Evolutionary conservation across 2,888 invertebrate genomes (phyloP), one percentile per base, ranked within the genome.

Genomic region (Volucella bombylans): DNA sequence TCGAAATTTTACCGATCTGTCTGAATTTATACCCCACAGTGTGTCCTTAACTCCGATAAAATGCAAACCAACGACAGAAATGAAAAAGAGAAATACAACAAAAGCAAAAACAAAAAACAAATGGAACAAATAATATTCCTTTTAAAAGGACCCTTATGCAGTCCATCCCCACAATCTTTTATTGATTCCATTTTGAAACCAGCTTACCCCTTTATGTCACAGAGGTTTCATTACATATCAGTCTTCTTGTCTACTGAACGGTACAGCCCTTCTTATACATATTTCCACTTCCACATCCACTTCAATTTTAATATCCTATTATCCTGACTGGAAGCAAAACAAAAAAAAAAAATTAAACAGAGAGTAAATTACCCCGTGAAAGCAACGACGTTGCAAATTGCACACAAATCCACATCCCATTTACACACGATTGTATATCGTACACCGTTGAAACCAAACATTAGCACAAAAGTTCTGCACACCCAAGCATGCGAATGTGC

Each of bases 271-370:
- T 49, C 65, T 49, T 64, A 31, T 31, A 31, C 31, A 31, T 31
- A 31, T 31, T 31, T 31, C 31, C 31, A 31, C 31, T 31, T 31
- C 61, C 54, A 78, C 52, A 69, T 61, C 50, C 50, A 85, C 81
- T 85, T 85, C 76, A 85, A 62, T 85, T 77, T 85, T 81, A 77
- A 85, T 85, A 85, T 85, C 85, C 76, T 77, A 85, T 85, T 81
- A 81, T 85, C 72, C 79, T 64, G 65, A 54, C 69, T 54, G 45
- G 57, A 43, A 47, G 43, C 41, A 39, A 62, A 8, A 10, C 14
- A 41, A 14, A 49, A 64, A n/a, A 38, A 14, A 14, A 50, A 14
- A 15, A 12, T 23, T 45, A 61, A 71, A 23, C 45, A 12, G 43
- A 31, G 31, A 71, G 76, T 76, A 81, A 85, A 85, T 85, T 81